Conservation (phyloP, 2,113 vertebrate species). For the Callipepla squamata region DNA sequence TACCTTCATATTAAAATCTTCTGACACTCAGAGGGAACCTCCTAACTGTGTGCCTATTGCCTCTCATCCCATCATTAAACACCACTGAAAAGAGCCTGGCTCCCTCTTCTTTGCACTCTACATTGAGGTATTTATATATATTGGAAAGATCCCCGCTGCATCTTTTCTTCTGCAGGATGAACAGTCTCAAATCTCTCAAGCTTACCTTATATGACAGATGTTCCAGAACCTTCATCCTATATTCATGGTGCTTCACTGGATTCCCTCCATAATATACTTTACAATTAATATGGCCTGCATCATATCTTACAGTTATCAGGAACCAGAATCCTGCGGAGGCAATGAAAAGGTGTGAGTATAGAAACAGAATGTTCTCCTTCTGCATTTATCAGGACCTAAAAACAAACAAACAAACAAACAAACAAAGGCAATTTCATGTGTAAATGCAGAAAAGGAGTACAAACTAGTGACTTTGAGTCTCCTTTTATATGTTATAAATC, state of each 20-base stretch:
- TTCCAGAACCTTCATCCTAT: not conserved
- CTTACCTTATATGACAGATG: not conserved
- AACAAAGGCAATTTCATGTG: not conserved
- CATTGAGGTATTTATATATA: not conserved
- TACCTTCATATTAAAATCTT: not conserved
- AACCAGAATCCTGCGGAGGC: not conserved
- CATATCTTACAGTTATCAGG: not conserved
- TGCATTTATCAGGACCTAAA: not conserved
- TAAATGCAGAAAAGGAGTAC: not conserved
- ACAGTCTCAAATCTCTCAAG: not conserved
- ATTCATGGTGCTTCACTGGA: not conserved
- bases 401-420: not conserved
- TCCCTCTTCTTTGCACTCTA: not conserved
- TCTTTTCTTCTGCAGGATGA: not conserved
- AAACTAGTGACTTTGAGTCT: not conserved
- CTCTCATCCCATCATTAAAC: not conserved
- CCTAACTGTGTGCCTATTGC: not conserved
- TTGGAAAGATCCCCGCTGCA: not conserved
- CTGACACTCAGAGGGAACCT: not conserved
- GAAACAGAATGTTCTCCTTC: not conserved
- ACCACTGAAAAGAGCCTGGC: not conserved
- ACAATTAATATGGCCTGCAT: not conserved
- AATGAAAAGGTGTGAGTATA: not conserved
- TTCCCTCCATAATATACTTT: not conserved
- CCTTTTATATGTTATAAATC: not conserved